phyloP scores from a whole-genome alignment of 2,113 vertebrate genomes.

The Dicrurus megarhynchus region DNA sequence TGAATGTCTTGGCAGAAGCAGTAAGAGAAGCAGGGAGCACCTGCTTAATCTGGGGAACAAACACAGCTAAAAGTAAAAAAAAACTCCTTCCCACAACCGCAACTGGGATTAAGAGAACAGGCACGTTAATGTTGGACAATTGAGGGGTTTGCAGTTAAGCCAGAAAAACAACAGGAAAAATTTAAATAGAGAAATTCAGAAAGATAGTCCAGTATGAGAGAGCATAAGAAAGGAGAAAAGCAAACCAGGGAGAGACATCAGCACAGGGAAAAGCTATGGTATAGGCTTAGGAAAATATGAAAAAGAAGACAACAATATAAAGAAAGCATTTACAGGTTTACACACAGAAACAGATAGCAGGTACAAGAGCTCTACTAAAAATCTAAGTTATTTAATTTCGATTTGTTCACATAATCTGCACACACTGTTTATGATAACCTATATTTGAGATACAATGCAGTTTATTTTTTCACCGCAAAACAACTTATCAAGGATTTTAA shows the following conservation, averaged over 20 bases:
- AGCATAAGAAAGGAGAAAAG: not conserved
- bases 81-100: not conserved
- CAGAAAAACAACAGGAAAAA: not conserved
- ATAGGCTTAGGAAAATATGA: not conserved
- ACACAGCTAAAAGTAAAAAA: not conserved
- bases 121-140: accelerated
- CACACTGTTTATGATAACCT: not conserved
- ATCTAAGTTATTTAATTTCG: not conserved
- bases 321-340: not conserved
- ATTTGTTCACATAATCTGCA: not conserved
- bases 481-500: not conserved
- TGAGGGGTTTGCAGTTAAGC: not conserved
- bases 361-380: not conserved
- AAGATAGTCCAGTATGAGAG: not conserved
- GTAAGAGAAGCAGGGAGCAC: not conserved
- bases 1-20: not conserved
- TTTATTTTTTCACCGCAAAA: not conserved
- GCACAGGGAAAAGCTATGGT: accelerated
- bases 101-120: not conserved
- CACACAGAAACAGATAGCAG: not conserved
- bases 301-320: not conserved
- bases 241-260: not conserved
- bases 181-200: not conserved
- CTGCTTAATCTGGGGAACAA: not conserved
- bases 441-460: not conserved